Conservation (phyloP, 2,113 vertebrate species). For the Pardalotus punctatus region DNA sequence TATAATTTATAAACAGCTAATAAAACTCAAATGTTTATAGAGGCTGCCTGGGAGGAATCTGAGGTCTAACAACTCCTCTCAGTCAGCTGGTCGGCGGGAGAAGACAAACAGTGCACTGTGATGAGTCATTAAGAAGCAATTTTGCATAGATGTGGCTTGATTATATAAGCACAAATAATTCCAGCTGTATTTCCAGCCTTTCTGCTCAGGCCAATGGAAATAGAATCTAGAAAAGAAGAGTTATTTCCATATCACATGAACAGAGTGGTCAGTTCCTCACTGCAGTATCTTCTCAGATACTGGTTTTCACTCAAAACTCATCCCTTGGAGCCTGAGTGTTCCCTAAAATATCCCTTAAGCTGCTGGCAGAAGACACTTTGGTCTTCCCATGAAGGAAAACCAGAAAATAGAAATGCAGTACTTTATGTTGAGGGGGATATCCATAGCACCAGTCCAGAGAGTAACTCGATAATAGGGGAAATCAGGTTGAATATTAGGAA, state of each 20-base stretch:
- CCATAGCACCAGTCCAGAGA: background rate
- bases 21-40: constrained; percentile 30
- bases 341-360: background rate
- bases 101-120: background rate
- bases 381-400: background rate
- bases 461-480: background rate
- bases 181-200: background rate
- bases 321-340: background rate
- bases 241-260: background rate
- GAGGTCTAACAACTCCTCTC: constrained; percentile 21
- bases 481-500: background rate
- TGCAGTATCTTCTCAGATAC: background rate
- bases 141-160: constrained; percentile 9
- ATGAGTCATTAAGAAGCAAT: constrained; percentile 46
- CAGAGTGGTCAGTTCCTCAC: background rate
- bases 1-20: constrained; percentile 51
- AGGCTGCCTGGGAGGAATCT: constrained; percentile 7
- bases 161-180: background rate
- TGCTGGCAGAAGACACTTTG: background rate
- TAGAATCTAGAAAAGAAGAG: background rate
- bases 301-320: background rate
- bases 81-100: background rate
- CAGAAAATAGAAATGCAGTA: background rate
- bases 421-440: background rate
- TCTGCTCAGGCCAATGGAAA: background rate